Conservation (phyloP, 2,113 vertebrate genomes). For the Cairina moschata region DNA sequence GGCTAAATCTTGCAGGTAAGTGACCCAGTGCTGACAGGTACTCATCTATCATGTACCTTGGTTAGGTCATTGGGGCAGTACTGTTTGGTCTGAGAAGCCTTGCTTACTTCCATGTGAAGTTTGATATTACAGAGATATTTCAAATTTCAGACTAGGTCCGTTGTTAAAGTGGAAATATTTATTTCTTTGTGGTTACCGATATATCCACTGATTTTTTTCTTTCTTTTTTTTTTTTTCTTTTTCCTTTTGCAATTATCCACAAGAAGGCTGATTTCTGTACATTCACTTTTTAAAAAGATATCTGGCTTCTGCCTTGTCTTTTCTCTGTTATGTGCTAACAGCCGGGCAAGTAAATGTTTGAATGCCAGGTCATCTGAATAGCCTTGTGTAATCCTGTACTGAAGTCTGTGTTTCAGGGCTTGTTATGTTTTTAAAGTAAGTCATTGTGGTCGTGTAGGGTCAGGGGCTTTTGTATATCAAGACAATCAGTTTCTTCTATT, state of each 20-base stretch:
- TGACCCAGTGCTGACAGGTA: not conserved
- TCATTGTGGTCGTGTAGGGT: not conserved
- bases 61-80: not conserved
- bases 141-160: not conserved
- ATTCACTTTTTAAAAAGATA: not conserved
- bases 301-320: not conserved
- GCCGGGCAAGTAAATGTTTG: not conserved
- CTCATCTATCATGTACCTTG: not conserved
- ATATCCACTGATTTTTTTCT: not conserved
- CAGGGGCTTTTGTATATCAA: not conserved
- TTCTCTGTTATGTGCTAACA: not conserved
- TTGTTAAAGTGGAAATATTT: not conserved
- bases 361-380: not conserved
- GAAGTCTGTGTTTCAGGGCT: not conserved
- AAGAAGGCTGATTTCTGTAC: not conserved
- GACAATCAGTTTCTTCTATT: not conserved
- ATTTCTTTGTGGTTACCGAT: not conserved
- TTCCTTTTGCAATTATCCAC: not conserved
- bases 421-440: not conserved
- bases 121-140: not conserved
- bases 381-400: fast-evolving
- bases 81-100: not conserved
- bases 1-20: not conserved
- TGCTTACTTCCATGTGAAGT: fast-evolving
- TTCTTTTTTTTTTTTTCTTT: not conserved